Base-by-base conservation (phyloP, 2,888 invertebrate genomes). In the Ceratothoa steindachneri region DNA sequence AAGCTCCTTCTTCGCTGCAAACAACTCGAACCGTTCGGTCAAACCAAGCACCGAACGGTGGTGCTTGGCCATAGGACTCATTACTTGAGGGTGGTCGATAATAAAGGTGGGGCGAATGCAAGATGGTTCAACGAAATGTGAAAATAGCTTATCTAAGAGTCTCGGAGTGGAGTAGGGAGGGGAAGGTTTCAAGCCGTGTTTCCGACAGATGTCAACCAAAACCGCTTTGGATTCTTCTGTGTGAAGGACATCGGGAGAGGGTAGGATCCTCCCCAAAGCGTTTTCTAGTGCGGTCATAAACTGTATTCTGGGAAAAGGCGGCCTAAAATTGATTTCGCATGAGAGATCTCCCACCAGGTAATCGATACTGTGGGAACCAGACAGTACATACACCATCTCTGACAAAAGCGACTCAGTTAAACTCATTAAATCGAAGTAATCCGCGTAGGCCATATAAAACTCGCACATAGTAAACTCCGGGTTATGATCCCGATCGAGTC, bases 361-460 rank as follows among this genome's bases (percentile, higher is more conserved):
- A 82, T 89, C 88, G 2, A 96, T 87, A 87, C 95, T 95, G 83
- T 96, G 95, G 12, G 90, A 88, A 3, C 97, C 97, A 84, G 92
- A 91, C 82, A 99, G 92, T 81, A 89, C 89, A 84, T 92, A 91
- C 0, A 99, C 98, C 94, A 99, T 93, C 68, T 95, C 88, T 88
- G 80, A 77, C 29, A 80, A 7, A 30, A 80, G 30, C 15, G 71
- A 75, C 85, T 99, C 99, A 0, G 98, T 97, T 64, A 99, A 89
- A 30, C 87, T 85, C 86, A 99, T 96, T 7, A 99, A 83, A 85
- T 99, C 98, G 84, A 95, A 89, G 83, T 98, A 99, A 85, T 99
- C 99, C 22, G 99, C 99, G 86, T 99, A 99, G 0, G 99, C 99
- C 97, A 99, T 98, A 85, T 99, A 99, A 85, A 99, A 99, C 87